These are phyloP conservation scores for Antheraea assamensis DNA, from an alignment of 2,888 invertebrate species.

Conservation along the genomic window DNA sequence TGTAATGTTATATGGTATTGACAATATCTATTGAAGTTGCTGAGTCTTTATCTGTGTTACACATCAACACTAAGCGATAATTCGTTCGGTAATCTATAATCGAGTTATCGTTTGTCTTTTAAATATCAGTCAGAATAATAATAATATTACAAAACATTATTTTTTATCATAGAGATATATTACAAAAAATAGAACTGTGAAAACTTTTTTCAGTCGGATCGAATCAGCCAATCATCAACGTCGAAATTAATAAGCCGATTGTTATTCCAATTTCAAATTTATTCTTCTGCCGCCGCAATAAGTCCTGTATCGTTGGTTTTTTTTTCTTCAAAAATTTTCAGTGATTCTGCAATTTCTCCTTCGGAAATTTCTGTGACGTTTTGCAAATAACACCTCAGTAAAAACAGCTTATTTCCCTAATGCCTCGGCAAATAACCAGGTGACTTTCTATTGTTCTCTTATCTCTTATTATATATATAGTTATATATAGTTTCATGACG, in stretches of 20 bases:
- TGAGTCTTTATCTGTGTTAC: neutral
- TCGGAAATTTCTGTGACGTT: constrained; percentile 48
- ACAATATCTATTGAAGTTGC: constrained; percentile 18
- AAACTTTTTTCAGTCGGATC: too few species aligned
- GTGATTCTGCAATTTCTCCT: constrained; percentile 28
- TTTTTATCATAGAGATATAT: neutral
- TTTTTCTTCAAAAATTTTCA: neutral
- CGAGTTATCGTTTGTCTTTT: constrained; percentile 5
- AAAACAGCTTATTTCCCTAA: constrained; percentile 32
- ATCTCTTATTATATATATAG: constrained; percentile 36
- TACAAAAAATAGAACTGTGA: neutral
- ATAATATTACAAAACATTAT: too few species aligned
- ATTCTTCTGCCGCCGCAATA: neutral
- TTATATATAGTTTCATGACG: constrained; percentile 9
- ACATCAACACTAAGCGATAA: constrained; percentile 6
- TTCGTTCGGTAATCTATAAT: constrained; percentile 14
- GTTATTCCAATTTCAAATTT: neutral
- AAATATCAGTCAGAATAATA: constrained; percentile 3
- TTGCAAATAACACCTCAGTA: constrained; percentile 33
- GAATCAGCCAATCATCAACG: constrained; percentile 7
- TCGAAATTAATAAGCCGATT: neutral
- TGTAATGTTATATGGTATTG: constrained; percentile 26
- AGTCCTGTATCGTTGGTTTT: constrained; percentile 5
- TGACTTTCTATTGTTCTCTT: constrained; percentile 48
- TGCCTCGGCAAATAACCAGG: constrained; percentile 44